phyloP scores from a whole-genome alignment of 2,888 invertebrate genomes.

The Caenorhabditis macrosperma region DNA sequence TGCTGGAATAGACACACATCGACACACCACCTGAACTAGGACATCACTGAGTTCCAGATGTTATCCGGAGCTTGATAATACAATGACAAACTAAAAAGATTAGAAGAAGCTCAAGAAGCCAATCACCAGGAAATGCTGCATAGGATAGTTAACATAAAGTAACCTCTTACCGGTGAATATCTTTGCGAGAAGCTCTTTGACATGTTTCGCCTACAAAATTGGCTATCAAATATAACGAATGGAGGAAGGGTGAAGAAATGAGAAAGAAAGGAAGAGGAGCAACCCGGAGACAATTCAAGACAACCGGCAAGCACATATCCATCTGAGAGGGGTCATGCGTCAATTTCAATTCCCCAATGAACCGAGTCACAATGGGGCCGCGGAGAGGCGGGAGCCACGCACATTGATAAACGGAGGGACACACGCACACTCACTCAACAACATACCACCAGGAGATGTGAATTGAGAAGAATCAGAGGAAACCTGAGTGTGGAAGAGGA shows the following conservation, averaged over 20 bases:
- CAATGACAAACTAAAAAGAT: constrained; percentile 6
- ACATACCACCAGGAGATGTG: constrained; percentile 43
- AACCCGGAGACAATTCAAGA: constrained; percentile 5
- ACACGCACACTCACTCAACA: constrained; percentile 48
- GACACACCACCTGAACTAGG: background rate
- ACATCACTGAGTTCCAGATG: background rate
- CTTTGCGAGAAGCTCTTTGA: constrained; percentile 8
- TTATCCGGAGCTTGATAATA: background rate
- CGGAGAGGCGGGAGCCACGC: no score
- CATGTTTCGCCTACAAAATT: constrained; percentile 43
- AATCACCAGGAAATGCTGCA: background rate
- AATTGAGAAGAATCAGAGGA: constrained; percentile 7
- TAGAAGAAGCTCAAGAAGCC: constrained; percentile 15
- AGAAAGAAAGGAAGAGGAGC: background rate
- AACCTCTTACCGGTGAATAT: constrained; percentile 31
- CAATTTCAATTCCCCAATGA: constrained; percentile 39
- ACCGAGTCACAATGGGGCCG: constrained; percentile 17
- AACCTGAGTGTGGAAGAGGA: constrained; percentile 16
- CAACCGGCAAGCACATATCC: no score
- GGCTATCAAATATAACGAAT: constrained; percentile 13
- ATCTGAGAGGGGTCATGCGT: background rate
- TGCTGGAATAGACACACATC: no score
- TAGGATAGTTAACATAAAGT: background rate
- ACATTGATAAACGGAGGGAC: constrained; percentile 22
- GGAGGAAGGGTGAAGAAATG: constrained; percentile 2